Base-by-base conservation (phyloP, 2,888 invertebrate species). In the Rosalia funebris region DNA sequence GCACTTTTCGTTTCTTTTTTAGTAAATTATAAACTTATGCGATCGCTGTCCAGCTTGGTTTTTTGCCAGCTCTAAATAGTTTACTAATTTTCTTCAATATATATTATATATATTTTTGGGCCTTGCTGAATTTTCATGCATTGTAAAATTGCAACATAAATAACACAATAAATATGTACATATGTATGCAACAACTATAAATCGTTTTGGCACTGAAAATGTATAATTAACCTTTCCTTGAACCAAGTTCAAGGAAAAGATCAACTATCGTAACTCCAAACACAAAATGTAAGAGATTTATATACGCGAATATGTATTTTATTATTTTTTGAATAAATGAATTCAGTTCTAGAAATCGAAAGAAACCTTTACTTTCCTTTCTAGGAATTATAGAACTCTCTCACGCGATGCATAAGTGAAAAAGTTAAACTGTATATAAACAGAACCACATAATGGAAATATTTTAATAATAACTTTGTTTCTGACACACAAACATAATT, bases 401-500 rank as follows among this genome's bases (percentile, higher is more conserved):
- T 50, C 50, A 39, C 39, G 50, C 37, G 25, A 50, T 14, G 7
- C 14, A 10, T 10, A 15, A 39, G 37, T 39, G 32, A 14, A 50
- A 50, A 50, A 20, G 25, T 5, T 39, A 19, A 12, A 39, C 25
- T 2, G 25, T 39, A 39, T 50, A 16, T 41, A 25, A 12, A n/a
- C 20, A 19, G 4, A 20, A 39, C 37, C 39, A 50, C 4, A 17
- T 32, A 42, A 42, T 31, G 16, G 11, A 42, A 42, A 42, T 32
- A 53, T 42, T 53, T 32, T 17, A 17, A 32, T 50, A 32, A 10
- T 10, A 32, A 10, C 32, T 17, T 41, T 53, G 16, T 47, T 19
- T 36, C 25, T 47, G 47, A 47, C 54, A 45, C 34, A 54, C 34
- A 60, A 56, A 60, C 60, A 60, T 56, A 56, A 47, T 60, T 60